phyloP scores from a whole-genome alignment of 2,113 vertebrate genomes.

The Struthidea cinerea region DNA sequence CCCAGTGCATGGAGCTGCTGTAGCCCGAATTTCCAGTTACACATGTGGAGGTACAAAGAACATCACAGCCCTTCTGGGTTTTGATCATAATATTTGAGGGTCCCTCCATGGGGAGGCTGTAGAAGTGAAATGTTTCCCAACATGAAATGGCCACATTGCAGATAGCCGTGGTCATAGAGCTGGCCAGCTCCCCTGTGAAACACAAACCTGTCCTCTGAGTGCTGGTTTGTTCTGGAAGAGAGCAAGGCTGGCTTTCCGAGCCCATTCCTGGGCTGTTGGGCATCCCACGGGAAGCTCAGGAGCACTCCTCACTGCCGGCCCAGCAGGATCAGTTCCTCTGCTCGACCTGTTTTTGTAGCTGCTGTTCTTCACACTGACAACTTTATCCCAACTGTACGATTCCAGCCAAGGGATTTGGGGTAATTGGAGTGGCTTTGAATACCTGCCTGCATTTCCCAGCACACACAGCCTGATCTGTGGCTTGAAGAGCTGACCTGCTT shows the following conservation, averaged over 20 bases:
- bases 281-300: rapidly evolving
- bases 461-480: neutral
- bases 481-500: neutral
- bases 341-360: neutral
- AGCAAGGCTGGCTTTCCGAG: neutral
- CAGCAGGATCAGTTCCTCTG: neutral
- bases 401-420: neutral
- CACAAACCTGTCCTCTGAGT: neutral
- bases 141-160: neutral
- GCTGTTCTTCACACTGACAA: neutral
- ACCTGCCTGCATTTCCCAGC: neutral
- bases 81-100: neutral
- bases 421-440: neutral
- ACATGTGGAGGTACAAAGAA: rapidly evolving
- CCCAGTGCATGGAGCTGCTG: rapidly evolving
- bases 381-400: neutral
- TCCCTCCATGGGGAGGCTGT: neutral
- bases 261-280: neutral
- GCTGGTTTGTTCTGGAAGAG: neutral
- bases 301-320: rapidly evolving
- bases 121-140: neutral
- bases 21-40: neutral
- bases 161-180: neutral
- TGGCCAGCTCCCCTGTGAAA: neutral
- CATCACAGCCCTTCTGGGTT: neutral